phyloP scores from a whole-genome alignment of 2,888 invertebrate genomes.

The Seira ritae region DNA sequence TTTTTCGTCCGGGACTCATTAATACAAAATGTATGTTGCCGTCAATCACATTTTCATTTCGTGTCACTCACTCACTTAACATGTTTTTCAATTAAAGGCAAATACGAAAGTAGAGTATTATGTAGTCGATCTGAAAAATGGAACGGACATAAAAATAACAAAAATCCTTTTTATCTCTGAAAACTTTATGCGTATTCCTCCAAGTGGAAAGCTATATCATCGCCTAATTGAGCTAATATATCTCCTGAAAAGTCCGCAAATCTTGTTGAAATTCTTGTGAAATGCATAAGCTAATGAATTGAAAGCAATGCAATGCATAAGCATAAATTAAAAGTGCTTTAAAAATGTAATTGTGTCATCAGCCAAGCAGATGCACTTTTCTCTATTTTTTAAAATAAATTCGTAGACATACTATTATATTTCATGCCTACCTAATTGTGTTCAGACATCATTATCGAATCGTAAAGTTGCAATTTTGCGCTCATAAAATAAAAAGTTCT shows the following conservation, averaged over 20 bases:
- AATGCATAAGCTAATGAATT: neutral
- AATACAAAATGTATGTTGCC: slow-evolving; percentile 17
- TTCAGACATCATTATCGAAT: neutral
- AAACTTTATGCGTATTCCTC: slow-evolving; percentile 3
- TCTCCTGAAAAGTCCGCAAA: neutral
- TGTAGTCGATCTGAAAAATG: neutral
- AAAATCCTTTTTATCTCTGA: neutral
- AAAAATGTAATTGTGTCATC: neutral
- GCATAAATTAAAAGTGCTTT: neutral
- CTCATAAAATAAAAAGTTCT: too few species aligned
- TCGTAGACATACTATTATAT: too few species aligned
- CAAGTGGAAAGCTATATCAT: neutral
- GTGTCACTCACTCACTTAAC: slow-evolving; percentile 39
- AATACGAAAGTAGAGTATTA: slow-evolving; percentile 1
- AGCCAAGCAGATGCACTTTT: neutral
- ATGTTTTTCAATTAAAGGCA: neutral
- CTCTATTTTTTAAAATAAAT: neutral
- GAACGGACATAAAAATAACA: neutral
- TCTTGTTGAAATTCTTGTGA: too few species aligned
- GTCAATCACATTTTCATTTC: slow-evolving; percentile 44
- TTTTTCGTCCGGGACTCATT: neutral
- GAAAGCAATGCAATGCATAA: neutral
- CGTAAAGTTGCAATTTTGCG: neutral
- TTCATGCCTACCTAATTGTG: neutral
- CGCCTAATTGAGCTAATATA: neutral